Evolutionary conservation across 2,888 invertebrate species (phyloP), one percentile per base, ranked within the genome.

Genomic region (Ariolimax columbianus): DNA sequence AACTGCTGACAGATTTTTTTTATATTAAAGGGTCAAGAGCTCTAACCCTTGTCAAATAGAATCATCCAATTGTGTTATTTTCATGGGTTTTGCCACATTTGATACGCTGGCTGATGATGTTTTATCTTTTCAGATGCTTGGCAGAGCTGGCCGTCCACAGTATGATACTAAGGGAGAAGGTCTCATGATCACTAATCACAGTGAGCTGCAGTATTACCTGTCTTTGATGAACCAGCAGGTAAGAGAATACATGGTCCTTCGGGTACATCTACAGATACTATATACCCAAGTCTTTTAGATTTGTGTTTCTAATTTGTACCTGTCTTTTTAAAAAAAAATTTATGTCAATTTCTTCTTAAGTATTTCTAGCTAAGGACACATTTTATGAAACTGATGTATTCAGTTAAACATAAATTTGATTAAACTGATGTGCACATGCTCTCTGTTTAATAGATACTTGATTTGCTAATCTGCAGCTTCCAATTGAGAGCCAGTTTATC

Each of bases 161-260:
- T 99, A 99, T 94, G 99, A 99, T 93, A 98, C 98, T 0, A 98
- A 99, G 95, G 99, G 98, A 86, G 97, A 98, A 94, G 95, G 99
- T 85, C 99, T 99, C 91, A 95, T 99, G 59, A 98, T 99, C 82
- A 99, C 99, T 0, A 99, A 99, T 94, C 99, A 99, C 95, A 98
- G 98, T 88, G 99, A 99, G 94, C 96, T 99, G 17, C 99, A 99
- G 92, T 99, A 98, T 95, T 99, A 99, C 94, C 95, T 99, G 38
- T 99, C 99, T 0, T 95, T 99, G 30, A 95, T 99, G 89, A 99
- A 99, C 95, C 99, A 99, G 94, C 99, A 99, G 87, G 88, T 89
- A 33, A 77, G 63, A n/a, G 6, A 9, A 47, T 14, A 4, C 4
- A 38, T 38, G 1, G 26, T 17, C 47, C 17, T 23, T 40, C 38